A percentile compares a stretch with the other conserved stretches of the same genome.
phyloP scores from a whole-genome alignment of 2,113 vertebrate species.

The Oncorhynchus masou region DNA sequence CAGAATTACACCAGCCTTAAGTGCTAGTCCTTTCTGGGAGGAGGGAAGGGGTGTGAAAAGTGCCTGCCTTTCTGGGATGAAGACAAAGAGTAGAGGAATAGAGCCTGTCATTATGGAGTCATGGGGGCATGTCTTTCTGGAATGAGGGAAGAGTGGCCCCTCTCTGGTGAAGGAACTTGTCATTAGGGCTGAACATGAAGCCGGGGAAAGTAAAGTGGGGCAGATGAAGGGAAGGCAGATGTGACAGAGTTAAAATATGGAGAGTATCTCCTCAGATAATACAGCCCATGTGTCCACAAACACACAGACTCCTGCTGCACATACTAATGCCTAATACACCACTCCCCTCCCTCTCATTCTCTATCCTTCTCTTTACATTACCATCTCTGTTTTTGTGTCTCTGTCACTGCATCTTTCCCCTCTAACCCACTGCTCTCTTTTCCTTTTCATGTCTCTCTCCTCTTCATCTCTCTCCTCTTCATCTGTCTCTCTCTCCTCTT shows the following conservation, averaged over 20 bases:
- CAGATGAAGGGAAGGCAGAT: not conserved
- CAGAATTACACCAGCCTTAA: too few relatives aligned
- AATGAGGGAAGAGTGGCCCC: not conserved
- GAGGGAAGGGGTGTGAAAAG: too few relatives aligned
- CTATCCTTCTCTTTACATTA: conserved; percentile 2
- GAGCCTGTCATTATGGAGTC: too few relatives aligned
- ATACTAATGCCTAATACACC: too few relatives aligned
- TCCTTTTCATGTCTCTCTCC: not conserved
- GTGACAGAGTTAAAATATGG: not conserved
- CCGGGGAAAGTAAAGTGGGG: not conserved
- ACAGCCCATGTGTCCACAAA: too few relatives aligned
- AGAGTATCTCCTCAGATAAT: not conserved
- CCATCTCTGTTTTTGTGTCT: too few relatives aligned
- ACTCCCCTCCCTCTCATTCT: conserved; percentile 5
- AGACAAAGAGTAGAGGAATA: too few relatives aligned
- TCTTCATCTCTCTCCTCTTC: too few relatives aligned
- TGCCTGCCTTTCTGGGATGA: too few relatives aligned
- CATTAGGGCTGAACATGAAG: not conserved
- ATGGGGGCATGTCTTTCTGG: not conserved
- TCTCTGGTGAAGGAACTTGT: not conserved
- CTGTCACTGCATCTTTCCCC: too few relatives aligned
- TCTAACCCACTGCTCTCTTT: not conserved
- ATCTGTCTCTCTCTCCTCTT: not conserved
- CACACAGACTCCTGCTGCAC: too few relatives aligned
- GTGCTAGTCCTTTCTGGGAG: too few relatives aligned